Conservation (phyloP, 2,113 vertebrate species). For the Microtus ochrogaster region DNA sequence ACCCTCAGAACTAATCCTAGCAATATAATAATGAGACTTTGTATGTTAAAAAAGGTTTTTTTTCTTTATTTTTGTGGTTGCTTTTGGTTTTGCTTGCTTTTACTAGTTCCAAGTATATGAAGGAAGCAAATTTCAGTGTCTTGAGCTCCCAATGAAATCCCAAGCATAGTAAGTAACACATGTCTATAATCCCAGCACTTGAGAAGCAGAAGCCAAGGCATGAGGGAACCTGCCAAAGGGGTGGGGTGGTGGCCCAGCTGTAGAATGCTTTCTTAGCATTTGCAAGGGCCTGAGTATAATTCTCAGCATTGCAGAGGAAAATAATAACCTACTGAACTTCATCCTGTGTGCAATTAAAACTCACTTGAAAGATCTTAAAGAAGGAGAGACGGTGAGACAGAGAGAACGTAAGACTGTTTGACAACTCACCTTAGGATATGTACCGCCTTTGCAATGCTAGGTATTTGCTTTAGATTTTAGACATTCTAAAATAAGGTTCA, state of each 20-base stretch:
- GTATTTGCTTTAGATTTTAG: neutral
- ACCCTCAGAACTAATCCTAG: conserved; percentile 2
- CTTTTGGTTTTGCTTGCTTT: neutral
- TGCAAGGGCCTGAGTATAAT: neutral
- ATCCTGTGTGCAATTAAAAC: neutral
- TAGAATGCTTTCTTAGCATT: neutral
- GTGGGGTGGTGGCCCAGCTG: neutral
- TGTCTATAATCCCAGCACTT: neutral
- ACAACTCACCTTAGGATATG: neutral
- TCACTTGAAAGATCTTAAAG: neutral
- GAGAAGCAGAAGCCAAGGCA: neutral
- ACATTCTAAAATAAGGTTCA: neutral
- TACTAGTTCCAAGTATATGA: neutral
- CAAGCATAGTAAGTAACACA: neutral
- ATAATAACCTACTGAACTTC: neutral
- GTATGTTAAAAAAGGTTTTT: neutral
- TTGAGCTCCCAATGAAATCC: neutral
- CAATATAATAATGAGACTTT: neutral
- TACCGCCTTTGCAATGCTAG: neutral
- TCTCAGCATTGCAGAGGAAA: neutral
- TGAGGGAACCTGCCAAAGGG: neutral
- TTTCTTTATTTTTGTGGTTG: neutral
- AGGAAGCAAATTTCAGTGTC: neutral
- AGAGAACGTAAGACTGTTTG: neutral
- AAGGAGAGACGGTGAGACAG: neutral